Percentiles rank a stretch among this genome's conserved stretches.
phyloP scores from a whole-genome alignment of 1,140 invertebrate species.

The Platyscapa corneri region DNA sequence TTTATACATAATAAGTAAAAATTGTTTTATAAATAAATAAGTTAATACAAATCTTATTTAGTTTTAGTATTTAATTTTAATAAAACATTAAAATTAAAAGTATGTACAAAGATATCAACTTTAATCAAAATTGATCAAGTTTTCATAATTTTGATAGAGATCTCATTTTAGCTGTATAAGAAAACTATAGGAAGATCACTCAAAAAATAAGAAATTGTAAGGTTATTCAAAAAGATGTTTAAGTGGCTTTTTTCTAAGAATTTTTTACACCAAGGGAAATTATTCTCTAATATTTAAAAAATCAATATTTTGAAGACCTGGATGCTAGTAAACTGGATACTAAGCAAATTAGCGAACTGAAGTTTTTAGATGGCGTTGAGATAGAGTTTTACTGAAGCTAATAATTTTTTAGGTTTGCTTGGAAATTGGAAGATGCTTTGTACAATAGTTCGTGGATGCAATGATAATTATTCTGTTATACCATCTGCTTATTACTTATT shows the following conservation, averaged over 20 bases:
- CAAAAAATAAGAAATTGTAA: conserved; percentile 72
- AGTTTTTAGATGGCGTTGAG: background rate
- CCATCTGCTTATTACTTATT: no score
- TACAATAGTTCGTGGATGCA: no score
- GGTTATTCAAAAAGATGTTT: conserved; percentile 71
- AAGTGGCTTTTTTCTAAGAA: background rate
- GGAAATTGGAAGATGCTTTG: no score
- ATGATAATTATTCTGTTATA: no score
- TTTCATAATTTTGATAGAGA: background rate
- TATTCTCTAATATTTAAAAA: background rate
- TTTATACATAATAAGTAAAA: no score
- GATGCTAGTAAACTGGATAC: no score
- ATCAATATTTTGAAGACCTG: background rate
- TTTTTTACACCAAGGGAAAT: background rate
- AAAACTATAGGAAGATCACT: conserved; percentile 64
- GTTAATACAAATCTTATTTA: no score
- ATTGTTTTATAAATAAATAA: no score
- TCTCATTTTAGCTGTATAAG: background rate
- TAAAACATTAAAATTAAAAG: background rate
- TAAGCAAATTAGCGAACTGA: background rate
- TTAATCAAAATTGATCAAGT: background rate
- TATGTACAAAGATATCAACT: background rate
- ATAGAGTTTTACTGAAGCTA: conserved; percentile 7
- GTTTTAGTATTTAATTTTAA: no score
- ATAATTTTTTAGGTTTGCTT: background rate